Base-by-base conservation (phyloP, 2,113 vertebrate species). In the Anthoscopus minutus region DNA sequence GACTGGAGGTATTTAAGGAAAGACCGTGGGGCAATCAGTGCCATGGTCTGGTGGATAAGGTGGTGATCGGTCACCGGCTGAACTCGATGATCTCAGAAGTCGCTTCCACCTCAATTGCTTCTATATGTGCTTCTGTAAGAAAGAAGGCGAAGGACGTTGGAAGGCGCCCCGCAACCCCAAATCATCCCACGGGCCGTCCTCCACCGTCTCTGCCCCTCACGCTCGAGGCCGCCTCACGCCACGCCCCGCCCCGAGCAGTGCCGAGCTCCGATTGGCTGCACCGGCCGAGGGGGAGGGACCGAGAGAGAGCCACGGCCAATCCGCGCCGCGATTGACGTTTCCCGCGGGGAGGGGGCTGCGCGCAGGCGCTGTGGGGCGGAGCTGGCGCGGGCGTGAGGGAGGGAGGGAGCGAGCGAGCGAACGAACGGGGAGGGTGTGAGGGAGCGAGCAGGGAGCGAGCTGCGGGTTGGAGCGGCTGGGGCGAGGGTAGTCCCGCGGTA, bases 151-250 rank as follows among this genome's bases (percentile, higher is more conserved):
- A 45, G 6, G 0, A 28, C 3, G 2, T 7, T 15, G 19, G 8
- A 0, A 3, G 0, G 0, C 13, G 0, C 9, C 2, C n/a, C n/a
- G n/a, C n/a, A n/a, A 5, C 18, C 6, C 2, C 7, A 0, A 2
- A 1, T 1, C 4, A 3, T 3, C 24, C 6, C 15, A 0, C 3
- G 1, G 3, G 1, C 24, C 30, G 2, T 16, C 23, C 33, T 16
- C 13, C 17, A 2, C 44, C 18, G 3, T 22, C 18, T 27, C 85
- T 25, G 22, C 64, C 13, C 82, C 88, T 21, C 88, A 25, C n/a
- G 13, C 50, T 88, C 86, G 76, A 76, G 20, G 86, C 44, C 40
- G 20, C 37, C 15, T 31, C 93, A 66, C 30, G 4, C 86, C 61
- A 33, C 35, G 22, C 56, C 8, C 65, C 7, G 50, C 61, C 66